phyloP scores from a whole-genome alignment of 2,888 invertebrate genomes.

The Phyllotreta cruciferae region DNA sequence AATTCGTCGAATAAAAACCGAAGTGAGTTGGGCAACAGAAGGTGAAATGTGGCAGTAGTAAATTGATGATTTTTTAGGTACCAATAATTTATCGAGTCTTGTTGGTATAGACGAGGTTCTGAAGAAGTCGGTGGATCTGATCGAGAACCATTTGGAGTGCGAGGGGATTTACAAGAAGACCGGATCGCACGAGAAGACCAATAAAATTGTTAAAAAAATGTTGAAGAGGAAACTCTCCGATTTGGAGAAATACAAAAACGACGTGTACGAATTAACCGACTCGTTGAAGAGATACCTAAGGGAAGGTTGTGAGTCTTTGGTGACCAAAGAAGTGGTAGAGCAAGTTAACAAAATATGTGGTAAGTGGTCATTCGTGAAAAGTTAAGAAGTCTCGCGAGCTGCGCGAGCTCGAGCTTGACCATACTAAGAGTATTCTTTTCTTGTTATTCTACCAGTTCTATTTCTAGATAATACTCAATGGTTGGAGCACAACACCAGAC shows the following conservation, averaged over 20 bases:
- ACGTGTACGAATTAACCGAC: slow-evolving; percentile 89
- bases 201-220: slow-evolving; percentile 52
- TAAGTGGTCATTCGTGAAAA: slow-evolving; percentile 59
- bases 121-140: slow-evolving; percentile 76
- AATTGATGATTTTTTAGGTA: slow-evolving; percentile 38
- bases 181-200: slow-evolving; percentile 72
- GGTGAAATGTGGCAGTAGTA: neutral
- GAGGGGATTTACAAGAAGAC: slow-evolving; percentile 85
- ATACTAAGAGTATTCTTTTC: no score
- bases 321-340: slow-evolving; percentile 71
- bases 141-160: slow-evolving; percentile 71
- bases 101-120: slow-evolving; percentile 69
- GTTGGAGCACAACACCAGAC: slow-evolving; percentile 40
- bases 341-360: slow-evolving; percentile 57
- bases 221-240: slow-evolving; percentile 49
- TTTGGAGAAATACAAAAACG: slow-evolving; percentile 62
- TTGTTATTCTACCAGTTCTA: no score
- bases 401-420: no score
- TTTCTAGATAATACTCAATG: slow-evolving; percentile 43
- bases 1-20: slow-evolving; percentile 40
- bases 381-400: neutral
- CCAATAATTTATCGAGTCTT: slow-evolving; percentile 41
- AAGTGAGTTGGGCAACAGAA: slow-evolving; percentile 27
- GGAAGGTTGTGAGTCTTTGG: slow-evolving; percentile 85
- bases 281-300: slow-evolving; percentile 91